Evolutionary conservation across 1,140 invertebrate species (phyloP).

Genomic region (Halotydeus destructor): DNA sequence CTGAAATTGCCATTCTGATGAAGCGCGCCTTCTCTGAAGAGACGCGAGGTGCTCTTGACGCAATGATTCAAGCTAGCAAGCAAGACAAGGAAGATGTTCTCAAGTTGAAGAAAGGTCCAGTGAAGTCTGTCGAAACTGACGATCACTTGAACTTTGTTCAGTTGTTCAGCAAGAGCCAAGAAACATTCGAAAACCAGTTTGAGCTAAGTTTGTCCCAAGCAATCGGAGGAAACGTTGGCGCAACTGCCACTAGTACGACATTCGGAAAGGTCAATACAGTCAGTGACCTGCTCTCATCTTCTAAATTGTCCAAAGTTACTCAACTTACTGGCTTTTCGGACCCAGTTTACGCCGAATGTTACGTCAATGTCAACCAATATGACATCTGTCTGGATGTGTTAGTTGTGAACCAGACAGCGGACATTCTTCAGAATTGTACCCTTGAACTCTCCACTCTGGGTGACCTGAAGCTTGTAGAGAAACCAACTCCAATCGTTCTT

Average conservation of each 20-base stretch:
- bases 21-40: constrained; percentile 10
- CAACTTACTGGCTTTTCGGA: constrained; percentile 98
- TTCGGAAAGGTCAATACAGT: constrained; percentile 35
- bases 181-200: constrained; percentile 32
- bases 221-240: constrained; percentile 39
- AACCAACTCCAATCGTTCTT: constrained; percentile 80
- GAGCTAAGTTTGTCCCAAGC: constrained; percentile 84
- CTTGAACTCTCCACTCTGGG: constrained; percentile 88
- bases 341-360: constrained; percentile 95
- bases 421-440: constrained; percentile 93
- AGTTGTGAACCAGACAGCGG: constrained; percentile 91
- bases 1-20: constrained; percentile 3
- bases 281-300: constrained; percentile 17
- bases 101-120: constrained; percentile 4
- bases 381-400: constrained; percentile 91
- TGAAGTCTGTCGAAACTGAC: constrained; percentile 7
- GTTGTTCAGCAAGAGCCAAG: constrained; percentile 9
- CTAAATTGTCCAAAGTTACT: constrained; percentile 41
- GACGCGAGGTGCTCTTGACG: constrained; percentile 8
- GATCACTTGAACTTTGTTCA: constrained; percentile 12
- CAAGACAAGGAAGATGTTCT: constrained; percentile 9
- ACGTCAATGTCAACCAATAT: constrained; percentile 98
- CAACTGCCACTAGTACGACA: constrained; percentile 34
- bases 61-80: constrained; percentile 10
- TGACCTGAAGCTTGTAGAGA: constrained; percentile 91